Base-by-base conservation (phyloP, 2,888 invertebrate species). In the Hanleya hanleyi region DNA sequence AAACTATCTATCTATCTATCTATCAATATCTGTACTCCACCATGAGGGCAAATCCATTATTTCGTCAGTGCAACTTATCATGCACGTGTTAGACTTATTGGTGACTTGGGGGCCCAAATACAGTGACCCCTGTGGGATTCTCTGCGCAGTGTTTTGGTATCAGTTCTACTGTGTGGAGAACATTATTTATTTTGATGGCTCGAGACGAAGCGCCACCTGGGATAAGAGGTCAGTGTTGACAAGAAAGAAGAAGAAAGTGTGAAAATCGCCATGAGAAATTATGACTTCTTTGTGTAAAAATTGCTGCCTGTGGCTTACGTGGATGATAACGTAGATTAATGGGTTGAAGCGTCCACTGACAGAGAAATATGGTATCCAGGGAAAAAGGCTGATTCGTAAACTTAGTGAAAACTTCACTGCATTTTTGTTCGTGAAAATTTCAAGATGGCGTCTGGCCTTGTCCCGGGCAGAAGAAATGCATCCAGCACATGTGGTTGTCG, bases 101-200 rank as follows among this genome's bases (percentile, higher is more conserved):
- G n/a, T n/a, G n/a, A n/a, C n/a, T n/a, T n/a, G n/a, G n/a, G n/a
- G n/a, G n/a, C n/a, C n/a, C n/a, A n/a, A n/a, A n/a, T n/a, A n/a
- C n/a, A n/a, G n/a, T n/a, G n/a, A n/a, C n/a, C n/a, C n/a, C n/a
- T n/a, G n/a, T n/a, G n/a, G n/a, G n/a, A n/a, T n/a, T n/a, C n/a
- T n/a, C n/a, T n/a, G n/a, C n/a, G n/a, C n/a, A n/a, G n/a, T n/a
- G n/a, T n/a, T n/a, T n/a, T 57, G 57, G 22, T 57, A 26, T 57
- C 29, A 15, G 12, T 22, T 26, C 29, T 15, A 26, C 57, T 57
- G 57, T 26, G 57, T 26, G 57, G 57, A 57, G 57, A 57, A 15
- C 32, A 57, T 57, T 57, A 57, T 57, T 57, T 57, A 57, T 57
- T 57, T 57, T 57, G 57, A 57, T 57, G 57, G 57, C 32, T 29